These are phyloP conservation scores for Vulpes vulpes DNA, from an alignment of 2,113 vertebrate species.

Conservation along the genomic window DNA sequence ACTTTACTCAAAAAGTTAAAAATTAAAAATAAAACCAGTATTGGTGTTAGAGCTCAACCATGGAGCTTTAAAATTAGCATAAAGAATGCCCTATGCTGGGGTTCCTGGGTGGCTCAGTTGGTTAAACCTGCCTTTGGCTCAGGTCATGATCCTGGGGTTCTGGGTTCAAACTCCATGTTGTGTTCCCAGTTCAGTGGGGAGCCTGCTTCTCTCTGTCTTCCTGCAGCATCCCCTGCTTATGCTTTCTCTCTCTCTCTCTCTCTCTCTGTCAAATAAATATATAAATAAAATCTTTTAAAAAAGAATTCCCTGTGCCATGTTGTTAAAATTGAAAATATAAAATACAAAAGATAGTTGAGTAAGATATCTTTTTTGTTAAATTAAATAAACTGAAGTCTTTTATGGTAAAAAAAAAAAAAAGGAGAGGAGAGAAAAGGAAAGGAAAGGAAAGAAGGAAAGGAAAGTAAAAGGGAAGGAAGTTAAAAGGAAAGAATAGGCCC, in stretches of 20 bases:
- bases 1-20: background rate
- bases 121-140: background rate
- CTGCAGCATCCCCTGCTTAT: background rate
- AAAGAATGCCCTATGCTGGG: conserved; percentile 86
- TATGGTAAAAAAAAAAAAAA: conserved; percentile 68
- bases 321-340: conserved; percentile 82
- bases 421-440: background rate
- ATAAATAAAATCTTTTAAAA: background rate
- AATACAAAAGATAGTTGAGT: conserved; percentile 81
- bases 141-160: background rate
- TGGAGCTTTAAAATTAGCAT: conserved; percentile 90
- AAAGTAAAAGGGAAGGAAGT: background rate
- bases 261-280: background rate
- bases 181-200: background rate
- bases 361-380: conserved; percentile 76
- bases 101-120: background rate
- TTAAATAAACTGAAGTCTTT: conserved; percentile 86
- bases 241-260: background rate
- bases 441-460: background rate
- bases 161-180: background rate
- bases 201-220: background rate
- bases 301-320: background rate
- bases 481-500: background rate
- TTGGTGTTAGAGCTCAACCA: conserved; percentile 85
- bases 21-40: conserved; percentile 83